Evolutionary conservation across 2,888 invertebrate genomes (phyloP).

Genomic region (Anagyrus pseudococci): DNA sequence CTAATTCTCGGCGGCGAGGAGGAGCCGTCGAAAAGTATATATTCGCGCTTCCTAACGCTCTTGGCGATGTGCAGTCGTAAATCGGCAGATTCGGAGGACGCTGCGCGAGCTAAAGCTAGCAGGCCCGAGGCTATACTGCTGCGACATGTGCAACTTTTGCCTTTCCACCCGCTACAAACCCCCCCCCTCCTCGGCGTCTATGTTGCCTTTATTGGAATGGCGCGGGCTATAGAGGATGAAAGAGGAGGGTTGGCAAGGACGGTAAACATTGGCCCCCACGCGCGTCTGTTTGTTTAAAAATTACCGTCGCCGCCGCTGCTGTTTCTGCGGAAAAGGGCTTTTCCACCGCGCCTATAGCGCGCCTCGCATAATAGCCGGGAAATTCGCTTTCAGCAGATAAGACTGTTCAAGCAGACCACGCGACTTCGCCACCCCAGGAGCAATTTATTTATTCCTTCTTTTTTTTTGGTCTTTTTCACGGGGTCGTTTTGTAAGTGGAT

Average conservation of each 20-base stretch:
- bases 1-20: constrained; percentile 39
- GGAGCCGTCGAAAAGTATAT: constrained; percentile 1
- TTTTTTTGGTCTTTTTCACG: background rate
- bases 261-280: constrained; percentile 3
- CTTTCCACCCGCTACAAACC: background rate
- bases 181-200: background rate
- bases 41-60: background rate
- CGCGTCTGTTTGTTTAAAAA: constrained; percentile 12
- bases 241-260: background rate
- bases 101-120: background rate
- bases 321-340: background rate
- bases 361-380: background rate
- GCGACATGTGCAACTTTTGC: constrained; percentile 6
- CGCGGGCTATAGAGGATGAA: background rate
- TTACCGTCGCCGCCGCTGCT: background rate
- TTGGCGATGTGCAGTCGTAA: constrained; percentile 11
- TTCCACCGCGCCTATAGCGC: background rate
- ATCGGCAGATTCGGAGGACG: background rate
- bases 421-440: too few species aligned
- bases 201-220: too few species aligned
- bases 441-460: too few species aligned
- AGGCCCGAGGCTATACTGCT: constrained; percentile 7
- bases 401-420: too few species aligned
- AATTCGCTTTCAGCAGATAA: background rate
- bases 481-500: background rate